A percentile compares a stretch with the other conserved stretches of the same genome.
phyloP scores from a whole-genome alignment of 23 tunicate genomes.

The Clavelina lepadiformis region DNA sequence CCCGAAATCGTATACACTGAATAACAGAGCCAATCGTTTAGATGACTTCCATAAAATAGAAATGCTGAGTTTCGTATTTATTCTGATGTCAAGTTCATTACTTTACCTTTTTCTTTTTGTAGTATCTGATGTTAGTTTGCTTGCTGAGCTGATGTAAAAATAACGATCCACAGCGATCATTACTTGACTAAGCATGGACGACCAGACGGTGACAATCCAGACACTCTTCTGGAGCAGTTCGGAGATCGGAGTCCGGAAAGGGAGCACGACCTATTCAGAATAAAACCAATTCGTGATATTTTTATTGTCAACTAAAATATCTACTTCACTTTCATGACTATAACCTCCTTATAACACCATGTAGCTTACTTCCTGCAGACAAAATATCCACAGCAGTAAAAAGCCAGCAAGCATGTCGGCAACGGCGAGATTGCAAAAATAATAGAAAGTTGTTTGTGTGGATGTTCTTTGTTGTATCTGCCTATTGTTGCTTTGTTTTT shows the following conservation, averaged over 20 bases:
- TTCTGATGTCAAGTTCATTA: no score
- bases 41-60: no score
- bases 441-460: constrained; percentile 77
- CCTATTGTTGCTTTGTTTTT: no score
- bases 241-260: constrained; percentile 56
- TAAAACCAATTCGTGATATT: background rate
- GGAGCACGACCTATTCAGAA: constrained; percentile 35
- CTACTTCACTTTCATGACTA: no score
- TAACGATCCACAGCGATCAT: constrained; percentile 88
- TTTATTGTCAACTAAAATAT: background rate
- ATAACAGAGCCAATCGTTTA: no score
- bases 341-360: background rate
- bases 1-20: no score
- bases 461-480: no score
- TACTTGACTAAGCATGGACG: constrained; percentile 79
- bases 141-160: constrained; percentile 76
- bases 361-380: constrained; percentile 67
- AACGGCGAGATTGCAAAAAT: constrained; percentile 85
- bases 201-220: constrained; percentile 86
- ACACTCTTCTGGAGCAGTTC: constrained; percentile 72
- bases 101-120: no score
- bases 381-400: constrained; percentile 83
- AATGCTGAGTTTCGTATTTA: no score
- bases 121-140: no score
- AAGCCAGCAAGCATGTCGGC: constrained; percentile 95